Percentiles rank a stretch among this genome's conserved stretches.
Evolutionary conservation across 2,888 invertebrate species (phyloP).

Genomic region (Conistra vaccinii): DNA sequence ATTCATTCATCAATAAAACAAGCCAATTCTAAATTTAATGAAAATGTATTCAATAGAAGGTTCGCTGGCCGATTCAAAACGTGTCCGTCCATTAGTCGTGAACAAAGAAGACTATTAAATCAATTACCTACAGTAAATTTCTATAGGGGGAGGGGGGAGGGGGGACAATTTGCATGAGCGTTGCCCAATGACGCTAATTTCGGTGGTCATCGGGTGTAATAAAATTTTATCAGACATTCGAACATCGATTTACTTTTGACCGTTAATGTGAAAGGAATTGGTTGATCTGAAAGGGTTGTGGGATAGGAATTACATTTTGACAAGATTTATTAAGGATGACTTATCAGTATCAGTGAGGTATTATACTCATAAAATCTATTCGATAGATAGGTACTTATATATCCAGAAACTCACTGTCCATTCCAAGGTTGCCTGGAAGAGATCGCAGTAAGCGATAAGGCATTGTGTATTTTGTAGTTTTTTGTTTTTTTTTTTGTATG

Average conservation of each 20-base stretch:
- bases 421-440: too few species aligned
- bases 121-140: conserved; percentile 84
- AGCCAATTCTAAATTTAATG: conserved; percentile 50
- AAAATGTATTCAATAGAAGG: conserved; percentile 63
- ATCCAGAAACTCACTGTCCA: too few species aligned
- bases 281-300: conserved; percentile 10
- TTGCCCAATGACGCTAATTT: conserved; percentile 85
- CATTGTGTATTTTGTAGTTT: too few species aligned
- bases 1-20: conserved; percentile 43
- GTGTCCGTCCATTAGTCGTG: conserved; percentile 64
- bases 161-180: conserved; percentile 79
- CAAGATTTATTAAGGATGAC: not conserved
- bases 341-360: not conserved
- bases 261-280: conserved; percentile 43
- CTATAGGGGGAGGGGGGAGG: conserved; percentile 61
- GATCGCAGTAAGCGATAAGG: too few species aligned
- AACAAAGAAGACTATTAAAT: conserved; percentile 86
- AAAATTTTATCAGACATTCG: conserved; percentile 84
- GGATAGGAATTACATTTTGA: not conserved
- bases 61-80: conserved; percentile 52
- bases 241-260: conserved; percentile 71
- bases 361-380: not conserved
- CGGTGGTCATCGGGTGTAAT: conserved; percentile 79
- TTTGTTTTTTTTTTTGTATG: too few species aligned
- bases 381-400: not conserved